Evolutionary conservation across 2,113 vertebrate species (phyloP).

Genomic region (Gallinago media): DNA sequence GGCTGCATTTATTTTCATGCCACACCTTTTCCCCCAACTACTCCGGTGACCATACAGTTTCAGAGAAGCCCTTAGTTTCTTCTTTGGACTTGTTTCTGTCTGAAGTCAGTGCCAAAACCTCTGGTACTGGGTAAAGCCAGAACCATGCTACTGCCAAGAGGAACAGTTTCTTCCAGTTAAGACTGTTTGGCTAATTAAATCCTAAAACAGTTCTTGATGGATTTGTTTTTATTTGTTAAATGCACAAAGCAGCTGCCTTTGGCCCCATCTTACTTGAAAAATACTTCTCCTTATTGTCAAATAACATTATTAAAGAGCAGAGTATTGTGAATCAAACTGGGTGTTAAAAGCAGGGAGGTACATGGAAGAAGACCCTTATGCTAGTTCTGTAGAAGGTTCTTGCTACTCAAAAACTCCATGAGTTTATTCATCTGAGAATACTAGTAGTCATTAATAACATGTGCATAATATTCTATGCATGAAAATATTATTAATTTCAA

Average conservation of each 20-base stretch:
- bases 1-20: neutral
- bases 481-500: neutral
- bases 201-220: neutral
- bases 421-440: neutral
- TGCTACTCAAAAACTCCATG: neutral
- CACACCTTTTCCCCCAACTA: neutral
- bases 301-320: neutral
- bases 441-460: neutral
- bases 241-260: neutral
- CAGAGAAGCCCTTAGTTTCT: neutral
- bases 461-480: neutral
- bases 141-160: neutral
- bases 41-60: neutral
- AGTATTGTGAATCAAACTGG: neutral
- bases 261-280: neutral
- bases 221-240: neutral
- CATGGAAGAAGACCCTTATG: neutral
- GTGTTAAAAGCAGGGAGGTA: neutral
- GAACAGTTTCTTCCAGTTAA: neutral
- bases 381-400: neutral
- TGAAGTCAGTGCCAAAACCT: neutral
- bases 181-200: neutral
- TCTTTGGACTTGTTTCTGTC: neutral
- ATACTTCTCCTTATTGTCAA: neutral
- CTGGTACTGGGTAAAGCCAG: neutral